Base-by-base conservation (phyloP, 2,797 vertebrate genomes). In the Petrocephalus sullivani region DNA sequence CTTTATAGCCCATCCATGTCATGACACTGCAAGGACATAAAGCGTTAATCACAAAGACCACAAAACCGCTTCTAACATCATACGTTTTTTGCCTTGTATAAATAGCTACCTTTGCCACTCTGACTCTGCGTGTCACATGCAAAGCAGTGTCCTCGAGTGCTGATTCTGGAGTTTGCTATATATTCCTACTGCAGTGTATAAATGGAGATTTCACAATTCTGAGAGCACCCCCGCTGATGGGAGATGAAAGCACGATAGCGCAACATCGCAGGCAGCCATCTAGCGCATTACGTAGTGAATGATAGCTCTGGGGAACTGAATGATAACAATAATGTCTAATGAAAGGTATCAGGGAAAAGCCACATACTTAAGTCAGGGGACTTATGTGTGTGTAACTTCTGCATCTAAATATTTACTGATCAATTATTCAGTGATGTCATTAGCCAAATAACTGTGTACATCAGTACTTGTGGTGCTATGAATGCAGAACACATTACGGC, bases 241-340 rank as follows among this genome's bases (percentile, higher is more conserved):
- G 58, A 86, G 84, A 58, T 58, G 84, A 86, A 86, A 86, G 83
- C 84, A 41, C 84, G 37, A 58, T 57, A 85, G 58, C 53, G 4
- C 14, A 58, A 9, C 54, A 41, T 58, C 28, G 33, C 84, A 86
- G 84, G 84, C 56, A 33, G 84, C 84, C 84, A 37, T 86, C 84
- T 58, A 37, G 37, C 28, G 37, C 19, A 54, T 85, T 85, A 83
- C 81, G 53, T 83, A 83, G 49, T 16, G 49, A 83, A 83, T 49
- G 81, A 83, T 51, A 83, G 84, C 53, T 57, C 54, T 12, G 28
- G 83, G 83, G 83, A 85, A 37, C 23, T 56, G 84, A 58, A 57
- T 85, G 84, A 85, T 85, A 56, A 57, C 84, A 85, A 85, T 85
- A 56, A 58, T 33, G 84, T 19, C 23, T 58, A 85, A 85, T 85